phyloP scores from a whole-genome alignment of 2,888 invertebrate genomes.

The Automeris io region DNA sequence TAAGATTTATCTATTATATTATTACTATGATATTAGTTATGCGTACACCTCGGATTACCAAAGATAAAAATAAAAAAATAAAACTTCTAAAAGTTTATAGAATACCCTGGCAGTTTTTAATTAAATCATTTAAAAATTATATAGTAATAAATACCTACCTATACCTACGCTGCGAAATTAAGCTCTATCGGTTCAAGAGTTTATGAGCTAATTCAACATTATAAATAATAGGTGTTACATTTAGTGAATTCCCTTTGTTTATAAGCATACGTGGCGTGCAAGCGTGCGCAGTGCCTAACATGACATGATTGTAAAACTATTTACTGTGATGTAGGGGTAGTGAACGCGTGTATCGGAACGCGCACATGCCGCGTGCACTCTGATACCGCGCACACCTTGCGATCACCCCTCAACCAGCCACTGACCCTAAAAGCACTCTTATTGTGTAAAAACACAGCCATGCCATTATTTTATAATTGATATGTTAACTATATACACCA shows the following conservation, averaged over 20 bases:
- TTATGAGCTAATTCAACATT: no score
- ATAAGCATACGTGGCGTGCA: slow-evolving; percentile 40
- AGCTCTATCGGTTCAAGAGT: no score
- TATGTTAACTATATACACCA: not conserved
- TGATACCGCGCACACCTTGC: slow-evolving; percentile 74
- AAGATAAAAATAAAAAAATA: no score
- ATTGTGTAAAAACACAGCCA: slow-evolving; percentile 23
- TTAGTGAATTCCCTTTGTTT: slow-evolving; percentile 48
- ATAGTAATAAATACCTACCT: no score
- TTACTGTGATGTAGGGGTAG: slow-evolving; percentile 37
- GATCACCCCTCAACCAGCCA: slow-evolving; percentile 50
- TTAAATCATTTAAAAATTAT: no score
- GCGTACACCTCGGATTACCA: no score
- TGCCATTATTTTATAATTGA: slow-evolving; percentile 1
- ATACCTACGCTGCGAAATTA: no score
- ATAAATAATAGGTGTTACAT: no score
- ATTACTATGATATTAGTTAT: no score
- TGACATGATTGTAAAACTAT: slow-evolving; percentile 32
- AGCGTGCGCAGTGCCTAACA: slow-evolving; percentile 33
- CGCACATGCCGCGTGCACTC: slow-evolving; percentile 61
- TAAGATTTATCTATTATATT: no score
- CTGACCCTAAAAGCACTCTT: slow-evolving; percentile 51
- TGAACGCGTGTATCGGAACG: slow-evolving; percentile 63
- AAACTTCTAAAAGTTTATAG: no score
- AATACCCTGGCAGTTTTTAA: no score